phyloP scores from a whole-genome alignment of 2,888 invertebrate genomes.

The Sipha maydis region DNA sequence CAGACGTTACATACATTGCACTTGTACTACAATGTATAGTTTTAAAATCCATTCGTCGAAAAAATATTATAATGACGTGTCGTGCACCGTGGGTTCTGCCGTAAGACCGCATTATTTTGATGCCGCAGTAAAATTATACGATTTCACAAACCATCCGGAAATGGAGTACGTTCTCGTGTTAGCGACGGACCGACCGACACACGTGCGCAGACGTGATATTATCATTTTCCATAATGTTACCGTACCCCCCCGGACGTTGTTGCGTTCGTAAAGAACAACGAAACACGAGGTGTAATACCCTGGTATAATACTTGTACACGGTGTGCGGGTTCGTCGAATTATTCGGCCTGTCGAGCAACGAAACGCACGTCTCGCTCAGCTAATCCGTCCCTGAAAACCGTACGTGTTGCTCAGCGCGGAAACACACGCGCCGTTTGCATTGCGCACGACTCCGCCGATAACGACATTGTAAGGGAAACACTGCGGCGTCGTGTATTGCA shows the following conservation, averaged over 20 bases:
- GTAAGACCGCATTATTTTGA: no score
- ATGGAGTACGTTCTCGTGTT: constrained; percentile 39
- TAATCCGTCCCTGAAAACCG: background rate
- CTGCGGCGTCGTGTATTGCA: no score
- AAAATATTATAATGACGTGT: no score
- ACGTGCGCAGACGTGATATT: background rate
- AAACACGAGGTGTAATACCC: background rate
- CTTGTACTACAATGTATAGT: no score
- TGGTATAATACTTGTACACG: no score
- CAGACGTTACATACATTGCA: no score
- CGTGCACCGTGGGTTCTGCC: no score
- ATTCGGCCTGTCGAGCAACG: background rate
- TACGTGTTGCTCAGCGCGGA: no score
- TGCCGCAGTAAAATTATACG: background rate
- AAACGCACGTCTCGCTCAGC: background rate
- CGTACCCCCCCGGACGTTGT: no score
- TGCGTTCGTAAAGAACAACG: background rate
- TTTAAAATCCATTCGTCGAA: no score
- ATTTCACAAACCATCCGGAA: background rate
- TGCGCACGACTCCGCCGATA: background rate
- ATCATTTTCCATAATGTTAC: background rate
- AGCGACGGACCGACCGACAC: constrained; percentile 31
- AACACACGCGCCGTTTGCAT: background rate
- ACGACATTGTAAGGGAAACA: no score
- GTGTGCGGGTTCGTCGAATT: background rate